phyloP scores from a whole-genome alignment of 2,888 invertebrate species.

The Ophraella communa region DNA sequence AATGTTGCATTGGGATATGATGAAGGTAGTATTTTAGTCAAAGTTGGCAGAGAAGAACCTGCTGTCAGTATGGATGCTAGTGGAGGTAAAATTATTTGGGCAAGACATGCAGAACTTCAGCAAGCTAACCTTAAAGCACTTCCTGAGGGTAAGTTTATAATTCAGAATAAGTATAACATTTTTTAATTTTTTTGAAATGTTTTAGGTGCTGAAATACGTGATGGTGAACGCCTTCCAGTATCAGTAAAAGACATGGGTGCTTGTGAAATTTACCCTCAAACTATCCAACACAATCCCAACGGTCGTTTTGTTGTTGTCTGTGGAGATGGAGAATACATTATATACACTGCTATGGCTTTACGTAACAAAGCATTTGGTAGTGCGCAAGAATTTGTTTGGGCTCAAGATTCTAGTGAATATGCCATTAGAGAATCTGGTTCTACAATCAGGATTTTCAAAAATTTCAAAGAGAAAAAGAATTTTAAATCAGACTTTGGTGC shows the following conservation, averaged over 20 bases:
- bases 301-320: constrained; percentile 95
- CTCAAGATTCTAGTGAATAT: constrained; percentile 92
- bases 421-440: constrained; percentile 86
- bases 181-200: background rate
- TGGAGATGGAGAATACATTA: constrained; percentile 99
- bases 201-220: constrained; percentile 72
- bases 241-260: constrained; percentile 99
- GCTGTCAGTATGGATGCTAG: constrained; percentile 98
- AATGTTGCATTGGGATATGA: constrained; percentile 96
- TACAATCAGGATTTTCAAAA: constrained; percentile 93
- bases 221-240: constrained; percentile 91
- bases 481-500: constrained; percentile 97
- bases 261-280: constrained; percentile 99
- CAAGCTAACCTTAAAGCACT: constrained; percentile 91
- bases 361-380: constrained; percentile 98
- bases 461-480: constrained; percentile 95
- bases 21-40: constrained; percentile 94
- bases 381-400: constrained; percentile 99
- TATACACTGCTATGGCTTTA: constrained; percentile 99
- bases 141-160: constrained; percentile 67
- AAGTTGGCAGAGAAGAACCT: constrained; percentile 93
- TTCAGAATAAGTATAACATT: no score
- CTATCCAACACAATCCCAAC: constrained; percentile 97
- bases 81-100: constrained; percentile 99
- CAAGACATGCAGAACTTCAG: constrained; percentile 97